Conservation (phyloP, 2,797 vertebrate genomes). For the Gallinago solitaria region DNA sequence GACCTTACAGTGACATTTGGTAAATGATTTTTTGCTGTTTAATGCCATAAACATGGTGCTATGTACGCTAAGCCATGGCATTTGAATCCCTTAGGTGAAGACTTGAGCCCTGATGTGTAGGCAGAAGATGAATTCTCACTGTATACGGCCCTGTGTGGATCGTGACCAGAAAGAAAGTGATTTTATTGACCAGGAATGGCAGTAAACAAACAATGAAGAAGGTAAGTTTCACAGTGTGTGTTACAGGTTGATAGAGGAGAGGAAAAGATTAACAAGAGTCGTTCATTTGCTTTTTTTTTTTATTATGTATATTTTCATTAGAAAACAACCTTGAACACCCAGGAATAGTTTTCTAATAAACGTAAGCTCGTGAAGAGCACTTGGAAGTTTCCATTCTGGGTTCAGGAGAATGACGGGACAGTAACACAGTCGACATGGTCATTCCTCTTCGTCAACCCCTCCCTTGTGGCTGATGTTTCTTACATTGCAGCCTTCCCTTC, state of each 20-base stretch:
- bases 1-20: neutral
- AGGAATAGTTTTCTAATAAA: conserved; percentile 74
- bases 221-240: neutral
- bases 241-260: conserved; percentile 25
- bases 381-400: conserved; percentile 70
- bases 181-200: conserved; percentile 34
- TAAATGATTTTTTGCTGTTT: neutral
- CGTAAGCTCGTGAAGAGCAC: conserved; percentile 66
- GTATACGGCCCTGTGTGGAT: neutral
- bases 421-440: conserved; percentile 69
- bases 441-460: conserved; percentile 56
- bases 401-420: conserved; percentile 68
- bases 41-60: neutral
- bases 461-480: conserved; percentile 32
- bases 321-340: conserved; percentile 72
- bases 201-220: conserved; percentile 23
- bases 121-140: neutral
- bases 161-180: neutral
- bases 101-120: neutral
- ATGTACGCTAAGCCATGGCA: neutral
- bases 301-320: conserved; percentile 74
- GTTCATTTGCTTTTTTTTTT: conserved; percentile 45
- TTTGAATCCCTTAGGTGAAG: neutral
- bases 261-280: conserved; percentile 47
- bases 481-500: conserved; percentile 20